Conservation (phyloP, 1,140 invertebrate genomes). For the Nixonia krombeini region DNA sequence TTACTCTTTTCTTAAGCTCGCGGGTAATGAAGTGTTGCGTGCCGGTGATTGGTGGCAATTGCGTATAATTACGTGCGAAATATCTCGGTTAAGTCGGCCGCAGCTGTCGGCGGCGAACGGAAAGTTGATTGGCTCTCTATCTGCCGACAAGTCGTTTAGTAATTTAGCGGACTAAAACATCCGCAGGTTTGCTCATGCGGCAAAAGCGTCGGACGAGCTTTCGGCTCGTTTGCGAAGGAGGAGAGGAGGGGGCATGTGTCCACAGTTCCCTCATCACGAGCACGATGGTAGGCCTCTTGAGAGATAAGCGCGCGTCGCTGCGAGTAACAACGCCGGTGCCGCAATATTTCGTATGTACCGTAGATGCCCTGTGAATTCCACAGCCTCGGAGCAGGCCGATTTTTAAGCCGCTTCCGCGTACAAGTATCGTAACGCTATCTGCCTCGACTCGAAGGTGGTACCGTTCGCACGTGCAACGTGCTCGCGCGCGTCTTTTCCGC, state of each 20-base stretch:
- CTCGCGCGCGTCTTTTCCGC: constrained; percentile 58
- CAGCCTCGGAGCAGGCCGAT: constrained; percentile 36
- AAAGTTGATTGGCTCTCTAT: constrained; percentile 6
- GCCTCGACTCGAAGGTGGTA: constrained; percentile 41
- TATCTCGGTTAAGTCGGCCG: constrained; percentile 14
- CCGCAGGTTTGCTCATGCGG: constrained; percentile 54
- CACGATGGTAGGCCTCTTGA: constrained; percentile 15
- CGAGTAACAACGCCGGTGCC: constrained; percentile 33
- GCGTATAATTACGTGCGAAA: constrained; percentile 21
- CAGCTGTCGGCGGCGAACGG: too few species aligned
- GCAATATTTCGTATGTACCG: constrained; percentile 43
- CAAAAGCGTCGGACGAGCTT: too few species aligned
- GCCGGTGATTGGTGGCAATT: constrained; percentile 28
- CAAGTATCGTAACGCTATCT: constrained; percentile 49
- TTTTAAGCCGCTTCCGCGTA: constrained; percentile 49
- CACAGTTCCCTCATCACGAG: constrained; percentile 32
- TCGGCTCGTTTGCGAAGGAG: too few species aligned
- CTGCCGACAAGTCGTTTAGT: too few species aligned
- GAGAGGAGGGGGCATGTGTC: not conserved
- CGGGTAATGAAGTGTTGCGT: constrained; percentile 14
- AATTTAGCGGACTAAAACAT: too few species aligned
- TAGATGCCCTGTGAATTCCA: constrained; percentile 36
- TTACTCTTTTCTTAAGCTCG: not conserved
- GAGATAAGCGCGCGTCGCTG: constrained; percentile 32
- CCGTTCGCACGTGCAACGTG: constrained; percentile 60